Conservation (phyloP, 2,888 invertebrate species). For the Limnephilus lunatus region DNA sequence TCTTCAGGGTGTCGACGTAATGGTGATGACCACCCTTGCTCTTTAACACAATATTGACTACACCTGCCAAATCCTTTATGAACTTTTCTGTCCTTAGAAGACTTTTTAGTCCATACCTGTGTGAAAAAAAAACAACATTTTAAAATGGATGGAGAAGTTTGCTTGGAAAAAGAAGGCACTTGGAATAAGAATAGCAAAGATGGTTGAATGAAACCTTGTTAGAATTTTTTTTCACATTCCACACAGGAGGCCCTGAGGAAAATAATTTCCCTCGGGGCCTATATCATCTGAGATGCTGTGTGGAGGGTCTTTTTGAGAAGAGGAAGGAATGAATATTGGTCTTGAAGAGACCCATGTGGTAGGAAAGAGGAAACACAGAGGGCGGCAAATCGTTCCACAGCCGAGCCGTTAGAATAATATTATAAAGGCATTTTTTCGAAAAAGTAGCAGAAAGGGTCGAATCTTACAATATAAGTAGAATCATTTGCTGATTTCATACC, state of each 20-base stretch:
- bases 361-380: no score
- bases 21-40: conserved; percentile 48
- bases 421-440: not conserved
- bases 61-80: conserved; percentile 58
- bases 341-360: no score
- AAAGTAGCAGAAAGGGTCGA: no score
- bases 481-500: not conserved
- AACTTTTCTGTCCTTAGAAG: conserved; percentile 60
- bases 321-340: no score
- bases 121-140: not conserved
- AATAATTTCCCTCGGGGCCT: no score
- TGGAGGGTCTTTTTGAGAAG: no score
- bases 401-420: no score
- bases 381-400: no score
- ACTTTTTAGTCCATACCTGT: conserved; percentile 59
- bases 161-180: not conserved
- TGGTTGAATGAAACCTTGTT: not conserved
- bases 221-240: no score
- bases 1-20: conserved; percentile 51
- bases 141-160: not conserved
- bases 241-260: no score
- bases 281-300: no score
- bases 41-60: conserved; percentile 56
- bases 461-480: not conserved
- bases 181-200: not conserved